A percentile compares a stretch with the other conserved stretches of the same genome.
Conservation (phyloP, 2,797 vertebrate genomes). For the Gouania willdenowi region DNA sequence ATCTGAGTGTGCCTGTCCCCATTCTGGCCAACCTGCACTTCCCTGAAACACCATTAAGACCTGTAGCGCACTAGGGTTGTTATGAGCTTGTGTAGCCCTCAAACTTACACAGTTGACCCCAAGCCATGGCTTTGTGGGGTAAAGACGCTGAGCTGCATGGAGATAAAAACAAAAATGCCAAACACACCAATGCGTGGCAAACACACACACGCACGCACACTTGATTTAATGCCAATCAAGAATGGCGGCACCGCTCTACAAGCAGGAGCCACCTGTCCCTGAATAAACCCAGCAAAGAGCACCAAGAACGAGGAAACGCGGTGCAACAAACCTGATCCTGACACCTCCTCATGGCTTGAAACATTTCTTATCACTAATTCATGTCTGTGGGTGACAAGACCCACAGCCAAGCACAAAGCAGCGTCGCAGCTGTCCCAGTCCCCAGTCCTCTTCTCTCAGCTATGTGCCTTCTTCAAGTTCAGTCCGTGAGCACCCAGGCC, state of each 20-base stretch:
- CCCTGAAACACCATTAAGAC: slow-evolving; percentile 29
- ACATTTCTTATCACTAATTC: slow-evolving; percentile 83
- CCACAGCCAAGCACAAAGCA: slow-evolving; percentile 46
- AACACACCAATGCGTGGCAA: slow-evolving; percentile 11
- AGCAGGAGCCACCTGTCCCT: slow-evolving; percentile 59
- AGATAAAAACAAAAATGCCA: slow-evolving; percentile 47
- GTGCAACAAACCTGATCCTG: slow-evolving; percentile 79
- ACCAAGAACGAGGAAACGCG: slow-evolving; percentile 63
- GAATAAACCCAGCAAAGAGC: slow-evolving; percentile 58
- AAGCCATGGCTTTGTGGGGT: slow-evolving; percentile 63
- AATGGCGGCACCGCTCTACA: slow-evolving; percentile 39
- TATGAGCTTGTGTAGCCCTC: slow-evolving; percentile 27
- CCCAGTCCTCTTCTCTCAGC: slow-evolving; percentile 55
- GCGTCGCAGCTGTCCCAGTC: slow-evolving; percentile 41
- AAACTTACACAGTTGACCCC: slow-evolving; percentile 52
- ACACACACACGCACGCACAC: slow-evolving; percentile 11
- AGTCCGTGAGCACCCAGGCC: slow-evolving; percentile 34
- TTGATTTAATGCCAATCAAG: slow-evolving; percentile 23
- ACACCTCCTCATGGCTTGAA: slow-evolving; percentile 77
- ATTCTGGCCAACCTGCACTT: slow-evolving; percentile 41
- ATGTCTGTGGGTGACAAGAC: slow-evolving; percentile 74
- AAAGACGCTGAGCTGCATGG: slow-evolving; percentile 62
- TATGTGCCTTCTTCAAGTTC: slow-evolving; percentile 31
- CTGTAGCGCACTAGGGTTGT: slow-evolving; percentile 32
- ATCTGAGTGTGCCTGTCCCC: slow-evolving; percentile 55